phyloP scores from a whole-genome alignment of 2,888 invertebrate species.

The Agonopterix arenella region DNA sequence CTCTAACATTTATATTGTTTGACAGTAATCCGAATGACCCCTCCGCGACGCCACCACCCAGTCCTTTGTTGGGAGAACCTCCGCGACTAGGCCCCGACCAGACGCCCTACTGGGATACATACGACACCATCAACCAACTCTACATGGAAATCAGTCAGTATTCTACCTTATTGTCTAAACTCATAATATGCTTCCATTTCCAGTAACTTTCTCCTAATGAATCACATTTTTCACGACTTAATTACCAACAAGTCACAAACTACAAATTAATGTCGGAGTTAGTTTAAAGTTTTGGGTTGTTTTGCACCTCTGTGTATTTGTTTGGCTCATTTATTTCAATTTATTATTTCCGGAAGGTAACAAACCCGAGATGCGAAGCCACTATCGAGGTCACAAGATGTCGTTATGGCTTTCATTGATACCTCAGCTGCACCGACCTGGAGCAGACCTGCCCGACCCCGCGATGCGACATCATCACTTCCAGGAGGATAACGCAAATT shows the following conservation, averaged over 20 bases:
- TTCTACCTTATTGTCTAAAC: neutral
- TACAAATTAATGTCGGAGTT: constrained; percentile 15
- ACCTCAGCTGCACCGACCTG: constrained; percentile 92
- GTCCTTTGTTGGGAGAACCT: constrained; percentile 54
- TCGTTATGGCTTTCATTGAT: constrained; percentile 94
- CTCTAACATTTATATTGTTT: neutral
- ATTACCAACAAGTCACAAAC: constrained; percentile 11
- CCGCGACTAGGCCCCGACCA: constrained; percentile 59
- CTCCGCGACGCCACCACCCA: constrained; percentile 76
- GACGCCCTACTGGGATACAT: constrained; percentile 92
- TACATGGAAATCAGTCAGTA: constrained; percentile 87
- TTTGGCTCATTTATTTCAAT: constrained; percentile 42
- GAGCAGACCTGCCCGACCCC: constrained; percentile 83
- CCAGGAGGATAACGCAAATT: constrained; percentile 86
- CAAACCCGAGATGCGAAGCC: constrained; percentile 88
- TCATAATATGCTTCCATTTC: neutral
- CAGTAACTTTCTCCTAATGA: constrained; percentile 4
- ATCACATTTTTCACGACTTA: constrained; percentile 12
- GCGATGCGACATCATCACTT: constrained; percentile 93
- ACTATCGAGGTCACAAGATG: constrained; percentile 96
- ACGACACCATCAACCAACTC: constrained; percentile 92
- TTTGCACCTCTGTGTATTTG: constrained; percentile 16
- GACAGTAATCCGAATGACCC: constrained; percentile 81
- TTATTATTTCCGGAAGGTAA: constrained; percentile 64
- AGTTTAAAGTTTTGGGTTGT: constrained; percentile 40